Conservation (phyloP, 2,888 invertebrate species). For the Himalopsyche japonica region DNA sequence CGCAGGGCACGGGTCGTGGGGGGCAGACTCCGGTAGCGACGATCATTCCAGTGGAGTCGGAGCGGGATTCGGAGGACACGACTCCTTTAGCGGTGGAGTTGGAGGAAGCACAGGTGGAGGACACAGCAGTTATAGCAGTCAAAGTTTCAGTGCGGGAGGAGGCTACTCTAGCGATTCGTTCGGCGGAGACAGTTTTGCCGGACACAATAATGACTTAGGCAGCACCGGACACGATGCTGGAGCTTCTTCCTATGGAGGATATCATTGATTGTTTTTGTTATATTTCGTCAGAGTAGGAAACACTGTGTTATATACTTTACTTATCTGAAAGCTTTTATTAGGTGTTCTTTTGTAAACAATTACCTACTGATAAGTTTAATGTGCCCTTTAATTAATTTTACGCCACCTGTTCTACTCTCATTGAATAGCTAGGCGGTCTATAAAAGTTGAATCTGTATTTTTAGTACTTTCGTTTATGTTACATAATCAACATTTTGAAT, state of each 20-base stretch:
- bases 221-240: neutral
- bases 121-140: constrained; percentile 1
- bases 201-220: neutral
- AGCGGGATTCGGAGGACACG: constrained; percentile 26
- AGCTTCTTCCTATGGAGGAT: constrained; percentile 2
- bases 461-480: neutral
- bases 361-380: neutral
- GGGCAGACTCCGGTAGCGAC: constrained; percentile 48
- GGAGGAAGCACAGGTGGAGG: neutral
- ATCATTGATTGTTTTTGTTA: constrained; percentile 5
- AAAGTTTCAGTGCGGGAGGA: neutral
- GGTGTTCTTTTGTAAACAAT: neutral
- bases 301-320: neutral
- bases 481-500: neutral
- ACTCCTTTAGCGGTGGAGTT: neutral
- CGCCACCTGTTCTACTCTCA: neutral
- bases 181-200: constrained; percentile 11
- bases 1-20: constrained; percentile 52
- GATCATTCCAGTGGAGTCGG: constrained; percentile 38
- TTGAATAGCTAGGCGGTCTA: neutral
- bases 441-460: neutral
- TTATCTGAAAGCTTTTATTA: neutral
- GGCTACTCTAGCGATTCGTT: constrained; percentile 27
- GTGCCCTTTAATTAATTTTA: neutral
- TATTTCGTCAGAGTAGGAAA: neutral